Evolutionary conservation across 2,113 vertebrate species (phyloP).

Genomic region (Oryzias javanicus): DNA sequence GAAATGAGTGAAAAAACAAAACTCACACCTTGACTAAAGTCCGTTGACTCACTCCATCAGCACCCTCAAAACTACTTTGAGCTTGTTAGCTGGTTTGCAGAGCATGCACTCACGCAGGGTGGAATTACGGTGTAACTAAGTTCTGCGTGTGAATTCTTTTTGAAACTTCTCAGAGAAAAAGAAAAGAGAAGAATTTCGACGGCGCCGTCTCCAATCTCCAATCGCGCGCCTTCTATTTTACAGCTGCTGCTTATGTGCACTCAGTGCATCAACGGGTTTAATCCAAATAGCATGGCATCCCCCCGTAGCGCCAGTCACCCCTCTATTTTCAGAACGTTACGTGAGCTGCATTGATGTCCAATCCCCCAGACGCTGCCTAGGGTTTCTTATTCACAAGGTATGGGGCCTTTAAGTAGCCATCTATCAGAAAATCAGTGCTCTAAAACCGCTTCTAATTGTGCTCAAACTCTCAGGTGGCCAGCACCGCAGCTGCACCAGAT

Average conservation of each 20-base stretch:
- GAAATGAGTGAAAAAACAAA: background rate
- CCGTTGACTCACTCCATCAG: background rate
- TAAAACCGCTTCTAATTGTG: conserved; percentile 69
- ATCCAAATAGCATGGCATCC: conserved; percentile 62
- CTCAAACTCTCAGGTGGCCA: conserved; percentile 55
- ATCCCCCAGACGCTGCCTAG: conserved; percentile 46
- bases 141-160: too few species aligned
- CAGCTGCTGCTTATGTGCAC: conserved; percentile 33
- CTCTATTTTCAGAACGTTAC: conserved; percentile 61
- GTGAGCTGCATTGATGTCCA: conserved; percentile 67
- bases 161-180: background rate
- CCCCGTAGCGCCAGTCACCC: conserved; percentile 38
- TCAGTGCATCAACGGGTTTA: conserved; percentile 57
- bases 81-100: background rate
- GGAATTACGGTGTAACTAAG: too few species aligned
- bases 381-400: conserved; percentile 66
- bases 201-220: conserved; percentile 18
- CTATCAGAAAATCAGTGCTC: conserved; percentile 69
- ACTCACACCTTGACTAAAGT: background rate
- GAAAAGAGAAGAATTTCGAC: background rate
- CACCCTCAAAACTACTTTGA: background rate
- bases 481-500: conserved; percentile 55
- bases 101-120: too few species aligned
- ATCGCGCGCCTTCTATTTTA: conserved; percentile 26
- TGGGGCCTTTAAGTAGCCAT: conserved; percentile 63